These are phyloP conservation scores for Trematomus bernacchii DNA, from an alignment of 2,797 vertebrate genomes.

Conservation along the genomic window DNA sequence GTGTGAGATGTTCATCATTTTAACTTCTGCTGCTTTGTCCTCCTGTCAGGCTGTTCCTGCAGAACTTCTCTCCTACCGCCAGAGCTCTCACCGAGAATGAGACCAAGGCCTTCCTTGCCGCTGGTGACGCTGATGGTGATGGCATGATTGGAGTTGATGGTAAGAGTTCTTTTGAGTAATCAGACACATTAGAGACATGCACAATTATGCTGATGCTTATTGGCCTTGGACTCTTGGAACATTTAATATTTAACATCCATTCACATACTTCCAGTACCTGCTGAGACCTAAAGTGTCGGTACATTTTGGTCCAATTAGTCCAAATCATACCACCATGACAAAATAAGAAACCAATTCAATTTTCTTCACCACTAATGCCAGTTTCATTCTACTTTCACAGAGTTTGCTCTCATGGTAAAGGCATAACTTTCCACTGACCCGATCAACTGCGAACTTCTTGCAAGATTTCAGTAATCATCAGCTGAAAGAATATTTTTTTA, in stretches of 20 bases:
- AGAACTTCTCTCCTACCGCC: conserved; percentile 84
- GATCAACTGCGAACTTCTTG: conserved; percentile 81
- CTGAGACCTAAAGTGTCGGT: not conserved
- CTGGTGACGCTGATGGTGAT: conserved; percentile 86
- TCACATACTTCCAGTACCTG: conserved; percentile 2
- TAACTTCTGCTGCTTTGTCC: conserved; percentile 28
- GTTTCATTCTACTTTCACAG: conserved; percentile 80
- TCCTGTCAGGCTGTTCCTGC: conserved; percentile 84
- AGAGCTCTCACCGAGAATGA: conserved; percentile 86
- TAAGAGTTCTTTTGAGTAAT: conserved; percentile 54
- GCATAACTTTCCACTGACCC: conserved; percentile 86
- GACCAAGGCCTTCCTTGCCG: conserved; percentile 83
- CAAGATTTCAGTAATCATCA: conserved; percentile 82
- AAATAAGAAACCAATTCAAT: conserved; percentile 14
- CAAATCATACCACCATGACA: not conserved
- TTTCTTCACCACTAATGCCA: conserved; percentile 65
- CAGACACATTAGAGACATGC: not conserved
- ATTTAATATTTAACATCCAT: not conserved
- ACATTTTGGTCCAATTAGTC: conserved; percentile 13
- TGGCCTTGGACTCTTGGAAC: not conserved
- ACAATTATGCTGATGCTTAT: not conserved
- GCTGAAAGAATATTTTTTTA: conserved; percentile 87
- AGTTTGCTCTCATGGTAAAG: conserved; percentile 87
- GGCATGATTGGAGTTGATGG: conserved; percentile 88
- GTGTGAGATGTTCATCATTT: not conserved